Conservation (phyloP, 2,888 invertebrate genomes). For the Helicoverpa assulta region DNA sequence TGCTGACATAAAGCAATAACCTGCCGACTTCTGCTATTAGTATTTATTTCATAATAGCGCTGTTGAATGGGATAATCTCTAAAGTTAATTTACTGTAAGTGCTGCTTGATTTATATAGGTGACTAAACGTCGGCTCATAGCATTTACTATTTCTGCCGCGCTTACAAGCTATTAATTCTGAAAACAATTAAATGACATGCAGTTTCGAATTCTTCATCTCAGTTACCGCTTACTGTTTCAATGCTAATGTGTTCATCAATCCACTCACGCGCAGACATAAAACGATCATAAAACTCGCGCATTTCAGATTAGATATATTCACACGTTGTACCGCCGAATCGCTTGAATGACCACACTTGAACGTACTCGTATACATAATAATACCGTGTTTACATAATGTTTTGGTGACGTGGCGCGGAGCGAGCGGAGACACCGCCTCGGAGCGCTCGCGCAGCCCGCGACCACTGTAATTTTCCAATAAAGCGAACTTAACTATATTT, state of each 20-base stretch:
- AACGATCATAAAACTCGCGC: slow-evolving; percentile 56
- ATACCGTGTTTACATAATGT: slow-evolving; percentile 60
- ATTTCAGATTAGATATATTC: slow-evolving; percentile 61
- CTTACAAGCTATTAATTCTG: slow-evolving; percentile 4
- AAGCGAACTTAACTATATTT: slow-evolving; percentile 55
- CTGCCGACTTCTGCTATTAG: slow-evolving; percentile 32
- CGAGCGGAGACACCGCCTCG: slow-evolving; percentile 54
- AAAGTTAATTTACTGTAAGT: slow-evolving; percentile 47
- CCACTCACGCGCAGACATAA: slow-evolving; percentile 55
- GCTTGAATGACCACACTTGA: slow-evolving; percentile 47
- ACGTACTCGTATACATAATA: slow-evolving; percentile 47
- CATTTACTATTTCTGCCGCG: slow-evolving; percentile 16
- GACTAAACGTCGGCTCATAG: slow-evolving; percentile 10
- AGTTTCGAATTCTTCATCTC: slow-evolving; percentile 39
- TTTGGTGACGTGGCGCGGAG: slow-evolving; percentile 56
- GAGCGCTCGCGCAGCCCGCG: slow-evolving; percentile 52
- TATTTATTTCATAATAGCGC: slow-evolving; percentile 44
- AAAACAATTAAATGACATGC: slow-evolving; percentile 21
- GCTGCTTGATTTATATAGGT: slow-evolving; percentile 44
- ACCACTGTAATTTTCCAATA: slow-evolving; percentile 73
- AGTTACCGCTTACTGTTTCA: slow-evolving; percentile 48
- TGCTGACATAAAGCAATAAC: slow-evolving; percentile 36
- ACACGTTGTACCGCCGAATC: slow-evolving; percentile 48
- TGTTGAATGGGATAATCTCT: slow-evolving; percentile 46
- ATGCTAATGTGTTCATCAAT: slow-evolving; percentile 58